Conservation (phyloP, 2,888 invertebrate species). For the Stenotaenia linearis region DNA sequence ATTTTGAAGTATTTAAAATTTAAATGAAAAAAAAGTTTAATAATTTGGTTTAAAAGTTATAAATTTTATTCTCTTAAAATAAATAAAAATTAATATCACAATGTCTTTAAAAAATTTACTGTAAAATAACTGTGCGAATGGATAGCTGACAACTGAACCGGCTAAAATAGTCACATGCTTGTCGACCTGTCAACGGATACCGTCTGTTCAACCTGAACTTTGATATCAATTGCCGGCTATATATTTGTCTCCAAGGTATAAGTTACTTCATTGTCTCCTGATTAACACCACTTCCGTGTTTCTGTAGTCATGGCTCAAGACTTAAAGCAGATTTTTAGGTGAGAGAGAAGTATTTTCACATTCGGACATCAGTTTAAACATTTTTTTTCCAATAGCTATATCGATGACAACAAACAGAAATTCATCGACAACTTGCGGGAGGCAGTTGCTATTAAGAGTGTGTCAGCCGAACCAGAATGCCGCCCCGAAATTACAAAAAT, state of each 20-base stretch:
- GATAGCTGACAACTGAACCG: too few species aligned
- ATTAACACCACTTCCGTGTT: background rate
- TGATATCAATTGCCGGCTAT: background rate
- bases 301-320: background rate
- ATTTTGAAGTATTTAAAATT: too few species aligned
- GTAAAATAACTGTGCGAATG: too few species aligned
- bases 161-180: background rate
- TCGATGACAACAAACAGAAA: background rate
- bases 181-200: background rate
- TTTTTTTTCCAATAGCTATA: background rate
- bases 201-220: background rate
- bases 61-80: too few species aligned
- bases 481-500: slow-evolving; percentile 75
- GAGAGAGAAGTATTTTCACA: background rate
- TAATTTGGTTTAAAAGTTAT: too few species aligned
- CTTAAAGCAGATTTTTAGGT: background rate
- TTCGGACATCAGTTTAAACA: too few species aligned
- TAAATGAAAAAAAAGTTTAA: too few species aligned
- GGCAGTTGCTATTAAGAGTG: slow-evolving; percentile 87
- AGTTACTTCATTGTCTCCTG: background rate
- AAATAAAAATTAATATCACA: too few species aligned
- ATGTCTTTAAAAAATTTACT: too few species aligned
- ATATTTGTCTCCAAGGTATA: background rate
- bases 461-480: slow-evolving; percentile 83
- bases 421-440: slow-evolving; percentile 75